Evolutionary conservation across 1,140 invertebrate genomes (phyloP), one percentile per base, ranked within the genome.

Genomic region (Cryptotermes secundus): DNA sequence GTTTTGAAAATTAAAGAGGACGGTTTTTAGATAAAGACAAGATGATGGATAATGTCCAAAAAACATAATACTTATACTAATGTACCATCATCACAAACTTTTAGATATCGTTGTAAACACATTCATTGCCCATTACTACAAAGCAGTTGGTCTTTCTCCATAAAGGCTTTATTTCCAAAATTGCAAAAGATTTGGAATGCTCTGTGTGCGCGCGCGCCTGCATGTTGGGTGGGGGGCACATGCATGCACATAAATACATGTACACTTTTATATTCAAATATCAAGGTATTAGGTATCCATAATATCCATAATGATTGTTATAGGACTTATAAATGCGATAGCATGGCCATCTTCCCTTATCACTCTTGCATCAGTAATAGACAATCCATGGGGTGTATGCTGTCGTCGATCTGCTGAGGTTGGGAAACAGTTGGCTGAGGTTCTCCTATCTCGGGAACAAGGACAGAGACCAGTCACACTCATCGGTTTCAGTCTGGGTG

Each of bases 331-430:
- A 80, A 90, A 91, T 80, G 94, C 94, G 0, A 92, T 96, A 42
- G 92, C 94, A 12, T 95, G 94, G 94, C 95, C 95, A 34, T 89
- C 93, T 19, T 91, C 93, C 36, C 87, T 96, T 42, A 86, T 95
- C 2, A 93, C 92, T 19, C 90, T 92, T 35, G 91, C 94, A 16
- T 92, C 91, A 53, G 91, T 95, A 0, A 94, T 95, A 82, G 94
- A 95, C 87, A 95, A 95, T 88, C 94, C 95, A 2, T 95, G 95
- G 95, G 93, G 93, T 82, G 94, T 95, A 2, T 95, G 94, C 88
- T 92, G 93, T 84, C 88, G 93, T 83, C 88, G 94, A 80, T 92
- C 93, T 38, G 91, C 92, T 24, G 91, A 94, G 89, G 92, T 93
- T 38, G 95, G 95, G 2, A 92, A 93, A 87, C 93, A 94, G 87